Conservation (phyloP, 2,797 vertebrate species). For the Molossus molossus region DNA sequence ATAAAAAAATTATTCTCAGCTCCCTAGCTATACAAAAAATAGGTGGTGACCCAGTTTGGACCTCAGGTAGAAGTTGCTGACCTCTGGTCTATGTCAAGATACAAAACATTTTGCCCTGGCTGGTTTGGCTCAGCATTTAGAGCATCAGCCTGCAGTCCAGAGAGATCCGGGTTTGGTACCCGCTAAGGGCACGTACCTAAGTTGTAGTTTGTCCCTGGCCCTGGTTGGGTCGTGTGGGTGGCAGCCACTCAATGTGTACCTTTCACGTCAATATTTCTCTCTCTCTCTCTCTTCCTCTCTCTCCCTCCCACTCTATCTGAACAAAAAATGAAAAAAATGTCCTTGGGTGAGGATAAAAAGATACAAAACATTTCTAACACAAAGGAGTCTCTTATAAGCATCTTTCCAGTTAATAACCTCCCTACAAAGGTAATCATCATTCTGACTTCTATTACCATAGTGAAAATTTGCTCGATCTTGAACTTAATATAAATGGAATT, state of each 20-base stretch:
- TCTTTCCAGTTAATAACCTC: neutral
- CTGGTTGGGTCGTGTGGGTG: too few relatives aligned
- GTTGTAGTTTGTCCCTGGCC: too few relatives aligned
- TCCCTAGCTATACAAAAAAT: neutral
- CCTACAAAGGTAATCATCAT: neutral
- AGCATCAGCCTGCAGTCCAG: too few relatives aligned
- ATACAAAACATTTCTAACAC: slow-evolving; percentile 23
- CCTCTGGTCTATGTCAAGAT: neutral
- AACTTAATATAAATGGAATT: slow-evolving; percentile 21
- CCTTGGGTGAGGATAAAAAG: neutral
- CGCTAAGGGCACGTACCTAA: too few relatives aligned
- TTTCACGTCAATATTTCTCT: too few relatives aligned
- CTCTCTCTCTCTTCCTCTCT: too few relatives aligned
- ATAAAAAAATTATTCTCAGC: slow-evolving; percentile 35
- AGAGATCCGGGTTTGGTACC: too few relatives aligned
- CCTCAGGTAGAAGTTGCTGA: neutral
- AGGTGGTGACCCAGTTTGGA: neutral
- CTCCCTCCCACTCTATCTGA: too few relatives aligned
- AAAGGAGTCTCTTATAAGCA: neutral
- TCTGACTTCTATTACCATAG: slow-evolving; percentile 3
- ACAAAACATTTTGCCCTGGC: neutral
- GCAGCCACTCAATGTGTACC: too few relatives aligned
- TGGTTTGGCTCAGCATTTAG: too few relatives aligned
- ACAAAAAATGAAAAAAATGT: too few relatives aligned
- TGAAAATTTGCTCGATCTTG: slow-evolving; percentile 9